A percentile compares a stretch with the other conserved stretches of the same genome.
phyloP scores from a whole-genome alignment of 2,888 invertebrate species.

The Yponomeuta malinellus region DNA sequence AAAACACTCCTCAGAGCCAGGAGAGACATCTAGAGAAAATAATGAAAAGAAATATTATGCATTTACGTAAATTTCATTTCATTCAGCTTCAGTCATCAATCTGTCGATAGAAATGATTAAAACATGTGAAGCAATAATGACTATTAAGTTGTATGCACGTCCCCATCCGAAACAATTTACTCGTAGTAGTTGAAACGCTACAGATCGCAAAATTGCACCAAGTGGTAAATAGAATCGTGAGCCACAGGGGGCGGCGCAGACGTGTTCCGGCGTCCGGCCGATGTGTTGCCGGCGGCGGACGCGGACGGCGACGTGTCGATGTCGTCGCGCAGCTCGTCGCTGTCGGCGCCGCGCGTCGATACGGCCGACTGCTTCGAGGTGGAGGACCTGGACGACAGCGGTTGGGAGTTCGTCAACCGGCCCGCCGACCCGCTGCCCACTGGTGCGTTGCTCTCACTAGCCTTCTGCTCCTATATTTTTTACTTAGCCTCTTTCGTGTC shows the following conservation, averaged over 20 bases:
- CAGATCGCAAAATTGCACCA: too few relatives aligned
- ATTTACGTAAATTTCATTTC: too few relatives aligned
- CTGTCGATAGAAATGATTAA: too few relatives aligned
- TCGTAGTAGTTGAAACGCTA: too few relatives aligned
- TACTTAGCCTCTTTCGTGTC: not conserved
- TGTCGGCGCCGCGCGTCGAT: constrained; percentile 38
- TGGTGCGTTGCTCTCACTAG: constrained; percentile 32
- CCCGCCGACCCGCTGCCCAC: constrained; percentile 62
- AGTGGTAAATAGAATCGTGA: too few relatives aligned
- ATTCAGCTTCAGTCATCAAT: too few relatives aligned
- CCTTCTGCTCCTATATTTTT: not conserved
- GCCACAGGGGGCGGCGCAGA: constrained; percentile 23
- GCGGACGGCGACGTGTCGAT: constrained; percentile 16
- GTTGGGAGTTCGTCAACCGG: constrained; percentile 64
- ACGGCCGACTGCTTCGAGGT: constrained; percentile 72
- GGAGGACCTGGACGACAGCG: constrained; percentile 67
- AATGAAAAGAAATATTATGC: too few relatives aligned
- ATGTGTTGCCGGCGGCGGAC: not conserved
- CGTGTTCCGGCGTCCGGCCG: not conserved
- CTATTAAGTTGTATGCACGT: too few relatives aligned
- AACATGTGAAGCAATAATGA: too few relatives aligned
- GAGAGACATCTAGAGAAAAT: too few relatives aligned
- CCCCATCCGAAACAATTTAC: too few relatives aligned
- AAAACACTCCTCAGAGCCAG: too few relatives aligned
- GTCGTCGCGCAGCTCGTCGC: constrained; percentile 21